Conservation (phyloP, 2,888 invertebrate species). For the Drosophila parthenogenetica region DNA sequence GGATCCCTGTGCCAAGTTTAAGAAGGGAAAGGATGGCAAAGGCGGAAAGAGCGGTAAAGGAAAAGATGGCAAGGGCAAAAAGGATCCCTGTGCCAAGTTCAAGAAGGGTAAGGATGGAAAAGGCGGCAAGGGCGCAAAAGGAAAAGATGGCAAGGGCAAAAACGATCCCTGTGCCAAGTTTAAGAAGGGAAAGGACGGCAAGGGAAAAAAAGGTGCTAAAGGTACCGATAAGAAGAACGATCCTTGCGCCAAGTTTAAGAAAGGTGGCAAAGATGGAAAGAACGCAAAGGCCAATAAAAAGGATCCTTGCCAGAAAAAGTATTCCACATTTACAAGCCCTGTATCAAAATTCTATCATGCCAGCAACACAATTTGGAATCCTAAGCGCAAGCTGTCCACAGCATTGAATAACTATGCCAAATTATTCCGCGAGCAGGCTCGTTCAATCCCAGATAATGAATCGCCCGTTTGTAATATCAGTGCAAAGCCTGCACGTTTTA, state of each 20-base stretch:
- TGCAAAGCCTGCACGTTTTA: slow-evolving; percentile 25
- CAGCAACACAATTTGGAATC: slow-evolving; percentile 1
- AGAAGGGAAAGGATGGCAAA: slow-evolving; percentile 15
- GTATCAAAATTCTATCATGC: slow-evolving; percentile 9
- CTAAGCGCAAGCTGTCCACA: slow-evolving; percentile 23
- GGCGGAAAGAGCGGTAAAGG: not conserved
- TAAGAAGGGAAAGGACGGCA: not conserved
- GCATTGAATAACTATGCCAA: not conserved
- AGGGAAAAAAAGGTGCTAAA: slow-evolving; percentile 19
- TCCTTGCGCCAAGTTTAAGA: slow-evolving; percentile 30
- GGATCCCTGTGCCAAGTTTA: slow-evolving; percentile 31
- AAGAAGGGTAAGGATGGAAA: slow-evolving; percentile 12
- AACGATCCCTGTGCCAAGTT: slow-evolving; percentile 31
- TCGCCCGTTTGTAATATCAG: not conserved
- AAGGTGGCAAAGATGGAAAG: slow-evolving; percentile 1
- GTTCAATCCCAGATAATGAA: not conserved
- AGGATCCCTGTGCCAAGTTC: slow-evolving; percentile 30
- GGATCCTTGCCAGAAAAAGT: slow-evolving; percentile 50
- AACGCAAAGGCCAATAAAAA: slow-evolving; percentile 18
- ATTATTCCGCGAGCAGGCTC: not conserved
- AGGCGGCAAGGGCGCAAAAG: slow-evolving; percentile 4
- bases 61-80: slow-evolving; percentile 24
- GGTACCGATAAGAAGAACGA: slow-evolving; percentile 20
- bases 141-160: slow-evolving; percentile 18
- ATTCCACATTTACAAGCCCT: slow-evolving; percentile 36